Conservation (phyloP, 2,113 vertebrate genomes). For the Rutilus rutilus region DNA sequence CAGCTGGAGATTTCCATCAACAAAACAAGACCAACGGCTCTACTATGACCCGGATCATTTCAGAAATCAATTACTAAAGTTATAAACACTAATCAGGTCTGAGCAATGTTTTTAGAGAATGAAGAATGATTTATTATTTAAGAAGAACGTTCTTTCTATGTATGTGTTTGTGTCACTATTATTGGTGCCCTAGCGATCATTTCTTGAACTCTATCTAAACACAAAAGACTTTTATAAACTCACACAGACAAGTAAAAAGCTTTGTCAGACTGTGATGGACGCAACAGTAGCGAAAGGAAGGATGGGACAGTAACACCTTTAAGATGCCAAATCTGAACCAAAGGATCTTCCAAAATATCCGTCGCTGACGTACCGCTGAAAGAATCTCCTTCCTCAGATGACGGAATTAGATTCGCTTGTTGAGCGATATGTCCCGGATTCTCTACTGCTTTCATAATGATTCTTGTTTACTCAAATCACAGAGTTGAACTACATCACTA, state of each 20-base stretch:
- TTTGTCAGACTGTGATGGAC: background rate
- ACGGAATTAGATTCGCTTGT: background rate
- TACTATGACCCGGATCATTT: background rate
- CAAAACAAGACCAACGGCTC: background rate
- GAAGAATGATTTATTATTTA: background rate
- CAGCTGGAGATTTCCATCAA: too few species aligned
- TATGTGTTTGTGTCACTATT: background rate
- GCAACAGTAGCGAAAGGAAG: background rate
- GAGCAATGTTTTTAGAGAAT: background rate
- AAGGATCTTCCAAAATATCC: background rate
- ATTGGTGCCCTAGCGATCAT: background rate
- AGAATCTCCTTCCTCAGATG: constrained; percentile 8
- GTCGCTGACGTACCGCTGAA: background rate
- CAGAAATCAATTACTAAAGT: background rate
- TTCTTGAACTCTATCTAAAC: background rate
- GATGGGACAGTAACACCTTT: background rate
- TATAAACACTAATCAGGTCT: too few species aligned
- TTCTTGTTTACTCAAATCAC: constrained; percentile 21
- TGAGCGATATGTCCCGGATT: background rate
- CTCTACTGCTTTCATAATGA: constrained; percentile 17
- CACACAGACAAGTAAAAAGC: background rate
- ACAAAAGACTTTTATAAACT: background rate
- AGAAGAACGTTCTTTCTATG: background rate
- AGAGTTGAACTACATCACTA: constrained; percentile 35
- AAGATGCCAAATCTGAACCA: background rate